A percentile compares a stretch with the other conserved stretches of the same genome.
phyloP scores from a whole-genome alignment of 2,797 vertebrate genomes.

The Momotus momota region DNA sequence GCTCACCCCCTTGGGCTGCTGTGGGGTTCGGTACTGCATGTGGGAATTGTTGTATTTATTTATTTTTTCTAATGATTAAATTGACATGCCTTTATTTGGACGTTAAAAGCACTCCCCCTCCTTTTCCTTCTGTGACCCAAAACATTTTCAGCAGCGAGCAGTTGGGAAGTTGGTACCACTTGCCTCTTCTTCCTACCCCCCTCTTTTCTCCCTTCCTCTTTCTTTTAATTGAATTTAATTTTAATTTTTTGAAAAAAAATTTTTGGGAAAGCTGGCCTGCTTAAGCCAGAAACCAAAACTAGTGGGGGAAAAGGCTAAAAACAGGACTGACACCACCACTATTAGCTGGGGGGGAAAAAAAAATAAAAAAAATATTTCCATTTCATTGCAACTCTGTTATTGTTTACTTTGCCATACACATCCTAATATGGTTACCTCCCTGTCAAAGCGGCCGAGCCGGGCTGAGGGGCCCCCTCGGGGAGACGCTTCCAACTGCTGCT shows the following conservation, averaged over 20 bases:
- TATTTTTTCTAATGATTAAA: slow-evolving; percentile 2
- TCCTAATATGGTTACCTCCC: slow-evolving; percentile 98
- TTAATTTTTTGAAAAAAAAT: too few relatives aligned
- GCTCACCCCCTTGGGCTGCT: neutral
- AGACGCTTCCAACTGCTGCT: slow-evolving; percentile 87
- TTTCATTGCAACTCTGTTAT: slow-evolving; percentile 96
- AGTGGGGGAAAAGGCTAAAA: slow-evolving; percentile 81
- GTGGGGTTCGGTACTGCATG: neutral
- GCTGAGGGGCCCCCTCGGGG: slow-evolving; percentile 87
- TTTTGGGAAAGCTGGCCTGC: slow-evolving; percentile 75
- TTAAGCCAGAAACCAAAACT: slow-evolving; percentile 78
- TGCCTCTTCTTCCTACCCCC: slow-evolving; percentile 42
- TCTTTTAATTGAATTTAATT: neutral
- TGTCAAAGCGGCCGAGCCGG: slow-evolving; percentile 83
- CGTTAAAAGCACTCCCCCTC: slow-evolving; percentile 53
- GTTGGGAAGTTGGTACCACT: slow-evolving; percentile 81
- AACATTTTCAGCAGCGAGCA: slow-evolving; percentile 73
- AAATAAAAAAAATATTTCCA: slow-evolving; percentile 82
- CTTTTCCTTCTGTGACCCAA: slow-evolving; percentile 55
- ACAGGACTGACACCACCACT: slow-evolving; percentile 89
- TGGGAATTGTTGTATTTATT: accelerated
- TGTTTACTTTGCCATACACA: slow-evolving; percentile 96
- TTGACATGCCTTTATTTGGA: slow-evolving; percentile 68
- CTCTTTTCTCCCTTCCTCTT: neutral
- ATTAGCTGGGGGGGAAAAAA: slow-evolving; percentile 76